phyloP scores from a whole-genome alignment of 64 coral and sea anemone genomes.

The Trachythela sp. region DNA sequence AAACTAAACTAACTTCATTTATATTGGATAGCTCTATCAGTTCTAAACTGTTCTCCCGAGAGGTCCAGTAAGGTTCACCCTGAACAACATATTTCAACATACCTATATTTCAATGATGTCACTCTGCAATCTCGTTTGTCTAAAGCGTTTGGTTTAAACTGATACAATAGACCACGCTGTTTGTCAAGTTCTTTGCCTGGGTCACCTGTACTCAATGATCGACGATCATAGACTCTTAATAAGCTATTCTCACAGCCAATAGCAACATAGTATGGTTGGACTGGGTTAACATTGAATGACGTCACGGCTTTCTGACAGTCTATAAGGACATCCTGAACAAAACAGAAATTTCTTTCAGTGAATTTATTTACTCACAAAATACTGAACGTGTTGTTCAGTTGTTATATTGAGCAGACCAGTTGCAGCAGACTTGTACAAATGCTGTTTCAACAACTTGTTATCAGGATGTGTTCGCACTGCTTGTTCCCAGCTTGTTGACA shows the following conservation, averaged over 20 bases:
- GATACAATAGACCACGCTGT: constrained; percentile 66
- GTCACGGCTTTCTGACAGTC: constrained; percentile 86
- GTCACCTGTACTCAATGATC: constrained; percentile 60
- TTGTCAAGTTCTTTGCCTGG: constrained; percentile 42
- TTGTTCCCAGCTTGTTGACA: too few relatives aligned
- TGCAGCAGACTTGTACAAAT: background rate
- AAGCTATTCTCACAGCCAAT: constrained; percentile 86
- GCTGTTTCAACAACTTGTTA: too few relatives aligned
- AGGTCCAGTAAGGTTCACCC: background rate
- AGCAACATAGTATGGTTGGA: constrained; percentile 70
- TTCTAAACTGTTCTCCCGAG: background rate
- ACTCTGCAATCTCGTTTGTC: constrained; percentile 76
- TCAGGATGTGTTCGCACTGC: too few relatives aligned
- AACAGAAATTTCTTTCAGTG: background rate
- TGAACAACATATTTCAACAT: background rate
- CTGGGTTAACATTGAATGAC: constrained; percentile 77
- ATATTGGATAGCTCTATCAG: background rate
- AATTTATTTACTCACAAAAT: background rate
- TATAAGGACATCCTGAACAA: constrained; percentile 75
- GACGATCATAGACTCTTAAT: constrained; percentile 79
- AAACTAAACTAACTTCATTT: background rate
- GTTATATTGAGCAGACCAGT: background rate
- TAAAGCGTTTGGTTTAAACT: constrained; percentile 84
- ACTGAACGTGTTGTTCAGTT: background rate
- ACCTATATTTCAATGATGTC: constrained; percentile 87